phyloP scores from a whole-genome alignment of 2,888 invertebrate species.

The Diloba caeruleocephala region DNA sequence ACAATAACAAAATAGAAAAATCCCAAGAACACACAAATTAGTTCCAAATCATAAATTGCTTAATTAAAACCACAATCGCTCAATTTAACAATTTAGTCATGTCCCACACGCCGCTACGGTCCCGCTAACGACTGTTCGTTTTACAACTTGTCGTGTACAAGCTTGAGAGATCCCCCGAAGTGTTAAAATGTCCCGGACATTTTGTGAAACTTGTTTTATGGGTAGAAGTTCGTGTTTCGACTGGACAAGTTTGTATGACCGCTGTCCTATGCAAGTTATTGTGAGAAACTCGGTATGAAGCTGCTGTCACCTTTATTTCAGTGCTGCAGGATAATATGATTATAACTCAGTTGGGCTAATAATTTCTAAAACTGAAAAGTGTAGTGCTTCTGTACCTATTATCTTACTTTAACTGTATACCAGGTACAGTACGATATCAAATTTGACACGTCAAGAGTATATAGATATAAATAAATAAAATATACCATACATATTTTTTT shows the following conservation, averaged over 20 bases:
- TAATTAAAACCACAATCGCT: neutral
- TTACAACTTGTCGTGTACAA: constrained; percentile 34
- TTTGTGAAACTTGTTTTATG: constrained; percentile 47
- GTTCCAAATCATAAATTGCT: neutral
- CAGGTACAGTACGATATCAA: too few species aligned
- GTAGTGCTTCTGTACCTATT: too few species aligned
- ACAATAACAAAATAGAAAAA: neutral
- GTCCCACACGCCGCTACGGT: constrained; percentile 14
- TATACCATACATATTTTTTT: too few species aligned
- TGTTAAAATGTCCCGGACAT: constrained; percentile 37
- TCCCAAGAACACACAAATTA: neutral
- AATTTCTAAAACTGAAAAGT: too few species aligned
- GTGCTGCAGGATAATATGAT: neutral
- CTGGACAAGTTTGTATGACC: constrained; percentile 26
- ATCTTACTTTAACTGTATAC: too few species aligned
- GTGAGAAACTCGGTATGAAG: constrained; percentile 6
- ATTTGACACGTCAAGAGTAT: too few species aligned
- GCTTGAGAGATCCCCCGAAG: constrained; percentile 31
- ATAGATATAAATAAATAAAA: too few species aligned
- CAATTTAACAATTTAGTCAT: constrained; percentile 21
- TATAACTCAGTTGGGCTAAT: neutral
- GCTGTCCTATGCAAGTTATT: constrained; percentile 39
- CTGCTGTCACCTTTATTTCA: constrained; percentile 5
- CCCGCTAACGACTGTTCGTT: constrained; percentile 28
- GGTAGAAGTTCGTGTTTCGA: constrained; percentile 33